Evolutionary conservation across 2,113 vertebrate species (phyloP).

Genomic region (Epinephelus cyanopodus): DNA sequence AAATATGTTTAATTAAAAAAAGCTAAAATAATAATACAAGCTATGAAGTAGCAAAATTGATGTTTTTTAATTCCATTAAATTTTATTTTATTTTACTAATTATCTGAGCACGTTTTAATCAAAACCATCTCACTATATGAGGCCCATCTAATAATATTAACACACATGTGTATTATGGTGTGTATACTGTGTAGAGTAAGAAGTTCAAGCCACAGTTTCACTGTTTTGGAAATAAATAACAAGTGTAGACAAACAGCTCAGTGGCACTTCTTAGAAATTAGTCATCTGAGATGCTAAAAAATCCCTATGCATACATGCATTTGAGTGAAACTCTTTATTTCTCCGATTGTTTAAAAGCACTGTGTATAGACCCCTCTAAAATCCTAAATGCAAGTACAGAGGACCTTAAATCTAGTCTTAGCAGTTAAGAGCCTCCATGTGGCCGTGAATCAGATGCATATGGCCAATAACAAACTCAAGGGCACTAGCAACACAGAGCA

Average conservation of each 20-base stretch:
- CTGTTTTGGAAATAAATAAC: conserved; percentile 11
- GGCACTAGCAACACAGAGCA: conserved; percentile 68
- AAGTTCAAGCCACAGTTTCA: neutral
- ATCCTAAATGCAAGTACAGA: neutral
- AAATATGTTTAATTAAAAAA: conserved; percentile 20
- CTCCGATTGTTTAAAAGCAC: neutral
- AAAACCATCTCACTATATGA: neutral
- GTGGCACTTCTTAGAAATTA: neutral
- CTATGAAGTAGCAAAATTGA: neutral
- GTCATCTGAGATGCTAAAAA: neutral
- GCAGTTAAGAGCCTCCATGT: conserved; percentile 41
- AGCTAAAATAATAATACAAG: neutral
- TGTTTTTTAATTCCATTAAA: neutral
- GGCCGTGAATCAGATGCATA: conserved; percentile 61
- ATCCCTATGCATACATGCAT: neutral
- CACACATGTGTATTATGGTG: neutral
- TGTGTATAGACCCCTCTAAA: neutral
- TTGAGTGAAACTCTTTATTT: neutral
- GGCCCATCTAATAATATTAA: neutral
- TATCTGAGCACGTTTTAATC: neutral
- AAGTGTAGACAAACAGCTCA: neutral
- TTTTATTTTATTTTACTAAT: conserved; percentile 1
- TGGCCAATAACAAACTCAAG: conserved; percentile 82
- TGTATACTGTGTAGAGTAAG: neutral
- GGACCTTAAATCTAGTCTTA: conserved; percentile 13